Evolutionary conservation across 2,113 vertebrate species (phyloP).

Genomic region (Emydura subglobosa): DNA sequence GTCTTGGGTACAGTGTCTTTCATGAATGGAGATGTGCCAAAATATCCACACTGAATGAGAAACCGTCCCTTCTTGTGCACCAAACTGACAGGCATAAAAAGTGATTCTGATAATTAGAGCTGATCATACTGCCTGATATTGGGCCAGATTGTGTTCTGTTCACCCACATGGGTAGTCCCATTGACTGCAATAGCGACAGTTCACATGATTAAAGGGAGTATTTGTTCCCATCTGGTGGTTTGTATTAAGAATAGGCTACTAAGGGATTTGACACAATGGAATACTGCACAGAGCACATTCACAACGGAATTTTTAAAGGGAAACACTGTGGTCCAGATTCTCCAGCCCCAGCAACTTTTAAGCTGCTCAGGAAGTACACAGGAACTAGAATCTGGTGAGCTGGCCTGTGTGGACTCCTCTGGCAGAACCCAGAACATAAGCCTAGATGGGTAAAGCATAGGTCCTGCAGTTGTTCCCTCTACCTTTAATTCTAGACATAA

Average conservation of each 20-base stretch:
- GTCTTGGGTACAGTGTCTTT: neutral
- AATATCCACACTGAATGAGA: neutral
- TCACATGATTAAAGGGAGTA: slow-evolving; percentile 6
- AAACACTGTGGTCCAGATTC: neutral
- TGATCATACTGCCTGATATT: neutral
- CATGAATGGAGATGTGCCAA: neutral
- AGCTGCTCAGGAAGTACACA: slow-evolving; percentile 39
- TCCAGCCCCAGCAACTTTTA: slow-evolving; percentile 22
- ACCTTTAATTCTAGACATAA: neutral
- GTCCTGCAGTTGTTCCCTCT: neutral
- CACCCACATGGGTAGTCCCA: neutral
- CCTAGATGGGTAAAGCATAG: neutral
- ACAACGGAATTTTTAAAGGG: neutral
- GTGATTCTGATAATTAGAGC: neutral
- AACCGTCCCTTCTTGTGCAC: neutral
- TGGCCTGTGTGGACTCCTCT: neutral
- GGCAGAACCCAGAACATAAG: neutral
- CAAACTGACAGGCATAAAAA: neutral
- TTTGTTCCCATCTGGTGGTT: neutral
- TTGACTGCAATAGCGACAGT: neutral
- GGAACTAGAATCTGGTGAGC: slow-evolving; percentile 4
- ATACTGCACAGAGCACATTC: neutral
- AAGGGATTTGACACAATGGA: slow-evolving; percentile 5
- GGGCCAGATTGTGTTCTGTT: neutral
- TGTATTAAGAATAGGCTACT: slow-evolving; percentile 45